Evolutionary conservation across 2,113 vertebrate species (phyloP), one percentile per base, ranked within the genome.

Genomic region (Plestiodon gilberti): DNA sequence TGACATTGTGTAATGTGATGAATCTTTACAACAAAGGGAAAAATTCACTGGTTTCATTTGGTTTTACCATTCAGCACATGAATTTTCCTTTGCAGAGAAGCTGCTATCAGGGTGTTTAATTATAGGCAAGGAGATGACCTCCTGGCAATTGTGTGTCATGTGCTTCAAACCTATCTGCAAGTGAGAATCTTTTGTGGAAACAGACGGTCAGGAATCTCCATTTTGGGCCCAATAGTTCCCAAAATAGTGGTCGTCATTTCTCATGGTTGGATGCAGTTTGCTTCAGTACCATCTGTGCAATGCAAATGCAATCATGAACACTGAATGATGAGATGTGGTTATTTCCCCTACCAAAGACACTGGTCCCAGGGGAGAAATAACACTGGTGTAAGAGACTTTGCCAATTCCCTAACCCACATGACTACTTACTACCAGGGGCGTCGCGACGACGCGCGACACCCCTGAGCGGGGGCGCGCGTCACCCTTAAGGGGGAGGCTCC

Each of bases 31-130:
- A 77, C n/a, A 67, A 43, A 77, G 77, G 22, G n/a, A 23, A 67
- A 52, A 77, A 28, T 73, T 74, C 22, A 30, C 55, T 61, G 17
- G 4, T 48, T 48, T 48, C 43, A 1, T 33, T 79, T 18, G n/a
- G 25, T 57, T 85, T 59, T 40, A 7, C 15, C 0, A 2, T 11
- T 11, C 3, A 6, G 1, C 2, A 2, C 0, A 2, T 8, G 1
- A 22, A 18, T 43, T 28, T 14, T 40, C 35, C 55, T 84, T 82
- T 75, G 40, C 7, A 2, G 64, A 65, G 73, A 48, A n/a, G 74
- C 71, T 4, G 6, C 2, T 17, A 55, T 57, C 74, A 38, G 82
- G 22, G 4, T 57, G 23, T 84, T 69, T 82, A 79, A 86, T 64
- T 62, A 20, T 52, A 80, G n/a, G 6, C 62, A 20, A 20, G 3